These are phyloP conservation scores for Lipophrys pholis DNA, from an alignment of 2,113 vertebrate genomes.

Conservation along the genomic window DNA sequence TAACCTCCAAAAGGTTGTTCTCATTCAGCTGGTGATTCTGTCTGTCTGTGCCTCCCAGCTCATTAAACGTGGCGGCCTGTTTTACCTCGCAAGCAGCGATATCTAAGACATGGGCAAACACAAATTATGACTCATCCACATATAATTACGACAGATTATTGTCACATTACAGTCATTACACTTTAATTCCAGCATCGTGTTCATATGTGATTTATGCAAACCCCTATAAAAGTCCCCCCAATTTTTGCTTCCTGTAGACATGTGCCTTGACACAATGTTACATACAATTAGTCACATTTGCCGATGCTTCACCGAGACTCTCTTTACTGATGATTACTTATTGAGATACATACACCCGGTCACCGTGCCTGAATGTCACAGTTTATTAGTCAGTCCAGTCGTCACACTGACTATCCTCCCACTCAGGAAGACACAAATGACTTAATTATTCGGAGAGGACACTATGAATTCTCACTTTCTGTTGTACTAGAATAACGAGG, in stretches of 20 bases:
- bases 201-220: conserved; percentile 63
- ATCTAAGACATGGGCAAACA: conserved; percentile 59
- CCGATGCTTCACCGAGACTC: conserved; percentile 78
- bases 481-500: conserved; percentile 25
- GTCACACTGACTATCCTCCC: conserved; percentile 52
- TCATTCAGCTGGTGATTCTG: conserved; percentile 30
- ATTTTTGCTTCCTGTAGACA: conserved; percentile 55
- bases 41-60: conserved; percentile 56
- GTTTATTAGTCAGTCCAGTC: conserved; percentile 63
- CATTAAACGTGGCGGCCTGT: conserved; percentile 45
- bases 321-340: conserved; percentile 46
- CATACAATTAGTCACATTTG: conserved; percentile 75
- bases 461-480: conserved; percentile 35
- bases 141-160: conserved; percentile 68
- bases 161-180: conserved; percentile 68
- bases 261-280: conserved; percentile 61
- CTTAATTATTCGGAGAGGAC: conserved; percentile 56
- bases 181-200: conserved; percentile 60
- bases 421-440: conserved; percentile 51
- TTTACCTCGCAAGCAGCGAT: conserved; percentile 29
- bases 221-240: conserved; percentile 61
- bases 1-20: conserved; percentile 30
- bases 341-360: conserved; percentile 56
- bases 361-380: conserved; percentile 70
- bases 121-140: conserved; percentile 58